Evolutionary conservation across 2,888 invertebrate species (phyloP), one percentile per base, ranked within the genome.

Genomic region (Agrochola circellaris): DNA sequence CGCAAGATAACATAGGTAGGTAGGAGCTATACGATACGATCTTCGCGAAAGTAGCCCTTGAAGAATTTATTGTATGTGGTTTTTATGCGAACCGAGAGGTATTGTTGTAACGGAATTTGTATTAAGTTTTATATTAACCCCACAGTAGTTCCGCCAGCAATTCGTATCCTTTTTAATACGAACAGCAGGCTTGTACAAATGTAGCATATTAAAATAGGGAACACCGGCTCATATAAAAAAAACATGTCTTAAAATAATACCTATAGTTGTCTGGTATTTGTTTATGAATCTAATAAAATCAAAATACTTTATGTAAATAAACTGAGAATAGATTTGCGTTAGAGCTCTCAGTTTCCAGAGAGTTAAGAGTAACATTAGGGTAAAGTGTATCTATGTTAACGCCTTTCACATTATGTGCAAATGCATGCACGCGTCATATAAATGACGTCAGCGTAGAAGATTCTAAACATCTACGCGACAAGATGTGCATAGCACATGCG

Each of bases 111-210:
- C 13, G 77, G 84, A 84, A 88, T 86, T 87, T 85, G 75, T 86
- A 86, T 85, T 81, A 79, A 74, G 69, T 77, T 88, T 87, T 83
- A 87, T 89, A 87, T 88, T 78, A 78, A 80, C 38, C 75, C 65
- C 51, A 62, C 69, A 68, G 58, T 73, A 62, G 70, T 73, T 81
- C 68, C 42, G 54, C 34, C 30, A 71, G 60, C 38, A 67, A 61
- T 68, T 73, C 42, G n/a, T 76, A 77, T 75, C 79, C 26, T 23
- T 65, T 77, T 70, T 65, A 1, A 58, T 71, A 68, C 2, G 64
- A 71, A 77, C n/a, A 61, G 3, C 13, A 58, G 34, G 13, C 20
- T 58, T 54, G 11, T 51, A 60, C 23, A 60, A 70, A 62, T 69
- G 62, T 70, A 42, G 13, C 48, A 26, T 67, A 67, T 48, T 38